Base-by-base conservation (phyloP, 37 sponge, comb jelly and placozoan genomes). In the Haliclona indistincta region DNA sequence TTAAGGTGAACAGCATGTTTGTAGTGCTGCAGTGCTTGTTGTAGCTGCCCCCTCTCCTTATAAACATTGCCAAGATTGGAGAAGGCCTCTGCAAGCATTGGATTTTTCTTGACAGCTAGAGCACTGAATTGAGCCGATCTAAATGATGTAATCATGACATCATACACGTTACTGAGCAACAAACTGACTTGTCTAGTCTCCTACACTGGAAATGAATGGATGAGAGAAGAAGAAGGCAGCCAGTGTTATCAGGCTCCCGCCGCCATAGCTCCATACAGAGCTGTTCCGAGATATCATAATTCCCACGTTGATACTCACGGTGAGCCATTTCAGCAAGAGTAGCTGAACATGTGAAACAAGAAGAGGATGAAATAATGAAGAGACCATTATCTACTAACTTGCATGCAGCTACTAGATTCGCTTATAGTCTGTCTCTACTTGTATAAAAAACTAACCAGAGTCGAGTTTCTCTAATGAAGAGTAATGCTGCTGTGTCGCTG, bases 61-160 rank as follows among this genome's bases (percentile, higher is more conserved):
- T 78, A 98, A 8, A 98, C 99, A 52, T 98, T 98, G 19, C 99
- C 99, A 15, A 98, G 82, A 71, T 98, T 98, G 32, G 99, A 98
- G 71, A 95, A 98, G 43, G 99, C 99, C 71, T 98, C 99, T 2
- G 99, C 96, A 0, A 98, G 78, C 8, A 77, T 54, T 36, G 96
- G 99, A 67, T 98, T 98, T 84, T 90, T 86, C 92, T 95, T 98
- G 54, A 98, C 87, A 26, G 99, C 99, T 52, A 95, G 71, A 5
- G 88, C 88, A 80, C 96, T 92, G 77, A 95, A 98, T 63, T 90
- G 91, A 35, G 99, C 96, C 10, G 99, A 98, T 63, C 96, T 98
- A 38, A 25, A 69, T 25, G 22, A 15, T 1, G 22, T 32, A 20
- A 44, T 42, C 0, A 44, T 23, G 74, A 4, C 11, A 2, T 25